Base-by-base conservation (phyloP, 2,888 invertebrate species). In the Carcina quercana region DNA sequence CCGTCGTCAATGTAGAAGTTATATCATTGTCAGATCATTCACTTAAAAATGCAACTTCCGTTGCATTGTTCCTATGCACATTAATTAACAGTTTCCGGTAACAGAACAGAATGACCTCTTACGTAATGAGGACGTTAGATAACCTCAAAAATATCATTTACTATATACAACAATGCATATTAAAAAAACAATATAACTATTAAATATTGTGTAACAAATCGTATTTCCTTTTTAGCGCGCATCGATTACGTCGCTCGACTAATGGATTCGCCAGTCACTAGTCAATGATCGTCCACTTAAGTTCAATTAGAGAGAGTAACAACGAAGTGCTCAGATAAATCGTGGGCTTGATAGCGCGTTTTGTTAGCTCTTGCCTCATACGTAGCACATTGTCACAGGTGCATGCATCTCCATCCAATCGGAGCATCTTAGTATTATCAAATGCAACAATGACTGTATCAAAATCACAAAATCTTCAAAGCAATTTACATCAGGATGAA, bases 1-100 rank as follows among this genome's bases (percentile, higher is more conserved):
- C 3, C n/a, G 2, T 8, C 5, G 6, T 11, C 8, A 10, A 11
- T 6, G n/a, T 8, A 10, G 6, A 11, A 11, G 6, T 57, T 59
- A 62, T 60, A 64, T 59, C 59, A 61, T 61, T 64, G 62, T 64
- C 31, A 35, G 43, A 43, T 51, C n/a, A n/a, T 42, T 47, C 46
- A 39, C 35, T 10, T 35, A 35, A 49, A 52, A 51, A 55, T 42
- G 37, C 40, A 35, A 47, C 53, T 66, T 68, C 67, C 67, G 60
- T 45, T 51, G 43, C 47, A 65, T 70, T 70, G 67, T 65, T 42
- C 43, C 28, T 15, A 35, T 26, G 43, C 41, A 43, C 40, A 42
- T 38, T 58, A 58, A 56, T 61, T 55, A 49, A 41, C 32, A 34
- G 35, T 34, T 41, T 58, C 53, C 59, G 50, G 53, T 41, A 45